phyloP scores from a whole-genome alignment of 2,888 invertebrate genomes.

The Plebejus argus region DNA sequence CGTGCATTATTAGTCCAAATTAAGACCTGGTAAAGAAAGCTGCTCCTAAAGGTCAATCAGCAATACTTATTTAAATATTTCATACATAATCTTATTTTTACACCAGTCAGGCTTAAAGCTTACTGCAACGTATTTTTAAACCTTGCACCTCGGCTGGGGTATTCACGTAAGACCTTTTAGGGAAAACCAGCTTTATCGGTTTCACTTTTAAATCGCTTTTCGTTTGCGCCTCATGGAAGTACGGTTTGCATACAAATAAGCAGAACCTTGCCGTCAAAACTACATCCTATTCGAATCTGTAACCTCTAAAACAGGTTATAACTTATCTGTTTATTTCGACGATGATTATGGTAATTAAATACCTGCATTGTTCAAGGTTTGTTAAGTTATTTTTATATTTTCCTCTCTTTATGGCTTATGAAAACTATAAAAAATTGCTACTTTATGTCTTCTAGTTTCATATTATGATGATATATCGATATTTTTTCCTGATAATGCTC shows the following conservation, averaged over 20 bases:
- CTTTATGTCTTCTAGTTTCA: neutral
- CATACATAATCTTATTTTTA: neutral
- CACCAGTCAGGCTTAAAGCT: neutral
- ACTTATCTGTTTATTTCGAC: conserved; percentile 4
- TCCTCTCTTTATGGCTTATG: neutral
- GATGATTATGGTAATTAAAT: conserved; percentile 10
- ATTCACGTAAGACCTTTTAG: conserved; percentile 1
- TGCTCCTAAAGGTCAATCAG: neutral
- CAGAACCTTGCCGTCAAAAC: conserved; percentile 32
- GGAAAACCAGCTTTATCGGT: conserved; percentile 23
- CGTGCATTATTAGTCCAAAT: neutral
- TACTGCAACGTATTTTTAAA: neutral
- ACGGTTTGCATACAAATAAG: conserved; percentile 38
- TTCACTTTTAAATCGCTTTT: conserved; percentile 25
- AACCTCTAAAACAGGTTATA: conserved; percentile 26
- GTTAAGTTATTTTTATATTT: neutral
- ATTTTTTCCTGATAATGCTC: neutral
- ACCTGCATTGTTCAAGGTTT: conserved; percentile 10
- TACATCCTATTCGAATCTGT: conserved; percentile 23
- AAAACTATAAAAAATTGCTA: neutral
- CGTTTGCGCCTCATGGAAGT: neutral
- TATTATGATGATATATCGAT: neutral
- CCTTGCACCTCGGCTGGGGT: neutral
- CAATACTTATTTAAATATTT: neutral
- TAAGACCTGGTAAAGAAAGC: neutral